Evolutionary conservation across 2,888 invertebrate genomes (phyloP), one percentile per base, ranked within the genome.

Genomic region (Drosophila cracens): DNA sequence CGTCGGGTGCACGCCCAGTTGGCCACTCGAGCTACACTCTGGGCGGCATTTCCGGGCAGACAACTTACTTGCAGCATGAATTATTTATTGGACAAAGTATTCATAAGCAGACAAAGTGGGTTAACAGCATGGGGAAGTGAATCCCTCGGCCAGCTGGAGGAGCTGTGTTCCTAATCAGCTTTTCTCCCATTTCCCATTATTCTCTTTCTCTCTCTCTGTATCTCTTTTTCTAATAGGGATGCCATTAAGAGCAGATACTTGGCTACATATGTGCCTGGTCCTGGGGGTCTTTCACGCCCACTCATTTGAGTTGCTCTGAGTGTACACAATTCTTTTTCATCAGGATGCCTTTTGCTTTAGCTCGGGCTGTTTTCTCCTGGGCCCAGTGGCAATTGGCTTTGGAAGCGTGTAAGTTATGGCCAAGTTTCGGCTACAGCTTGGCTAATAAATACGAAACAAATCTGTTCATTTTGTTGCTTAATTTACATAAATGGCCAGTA

Each of bases 401-500:
- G 63, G 27, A 29, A 63, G 68, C 51, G 49, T 76, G 77, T 73
- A 58, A 76, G 66, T 79, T 70, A 83, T 83, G 60, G 54, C 80
- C 80, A 66, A 68, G 54, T 59, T 53, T 29, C 48, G 70, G 58
- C 46, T 56, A 59, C 66, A 74, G 67, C 76, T 87, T 77, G 82
- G 82, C 87, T 88, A 90, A 87, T 90, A 87, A 83, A 89, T 73
- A 83, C 68, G 57, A 90, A 90, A 87, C 83, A 87, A 87, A 87
- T 87, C 90, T 90, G 76, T 79, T 74, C 83, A 85, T 85, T 87
- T 82, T 67, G 81, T 54, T 82, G 86, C 82, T 87, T 88, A 90
- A 87, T 87, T 90, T 90, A 89, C 90, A 90, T 88, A 88, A 90
- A 87, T 87, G 90, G 77, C 79, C 72, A 58, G 52, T 60, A 70